Percentiles rank a stretch among this genome's conserved stretches.
Conservation (phyloP, 2,797 vertebrate species). For the Sylvilagus floridanus region DNA sequence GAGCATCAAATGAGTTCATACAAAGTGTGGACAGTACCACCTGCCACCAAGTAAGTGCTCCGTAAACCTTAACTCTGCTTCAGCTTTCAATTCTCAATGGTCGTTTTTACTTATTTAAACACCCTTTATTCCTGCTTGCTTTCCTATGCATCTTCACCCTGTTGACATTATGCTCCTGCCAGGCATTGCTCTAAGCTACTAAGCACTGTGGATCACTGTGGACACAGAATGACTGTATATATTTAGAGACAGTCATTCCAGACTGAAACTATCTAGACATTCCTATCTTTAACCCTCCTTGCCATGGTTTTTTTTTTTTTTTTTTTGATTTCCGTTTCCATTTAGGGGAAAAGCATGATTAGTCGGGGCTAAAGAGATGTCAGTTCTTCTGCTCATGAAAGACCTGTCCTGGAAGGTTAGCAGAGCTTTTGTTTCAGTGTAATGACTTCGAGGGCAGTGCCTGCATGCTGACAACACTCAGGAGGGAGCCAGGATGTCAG, state of each 20-base stretch:
- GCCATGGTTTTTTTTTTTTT: too few relatives aligned
- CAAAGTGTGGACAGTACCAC: background rate
- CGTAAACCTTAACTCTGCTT: background rate
- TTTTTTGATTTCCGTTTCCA: background rate
- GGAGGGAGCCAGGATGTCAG: background rate
- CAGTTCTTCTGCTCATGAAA: background rate
- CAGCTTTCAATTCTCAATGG: background rate
- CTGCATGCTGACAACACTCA: rapidly evolving
- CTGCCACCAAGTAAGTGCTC: background rate
- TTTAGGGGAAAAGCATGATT: background rate
- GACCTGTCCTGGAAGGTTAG: background rate
- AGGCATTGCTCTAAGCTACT: background rate
- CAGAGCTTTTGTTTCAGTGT: background rate
- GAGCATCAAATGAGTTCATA: background rate
- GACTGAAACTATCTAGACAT: background rate
- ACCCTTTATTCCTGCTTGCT: background rate
- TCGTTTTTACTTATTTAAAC: background rate
- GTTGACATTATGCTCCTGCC: background rate
- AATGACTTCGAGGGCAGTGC: rapidly evolving
- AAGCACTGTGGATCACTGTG: background rate
- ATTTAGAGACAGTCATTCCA: background rate
- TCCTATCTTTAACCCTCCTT: background rate
- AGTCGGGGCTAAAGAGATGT: background rate
- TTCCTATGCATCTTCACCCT: background rate
- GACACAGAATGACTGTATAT: background rate